Evolutionary conservation across 2,888 invertebrate genomes (phyloP).

Genomic region (Timandra comae): DNA sequence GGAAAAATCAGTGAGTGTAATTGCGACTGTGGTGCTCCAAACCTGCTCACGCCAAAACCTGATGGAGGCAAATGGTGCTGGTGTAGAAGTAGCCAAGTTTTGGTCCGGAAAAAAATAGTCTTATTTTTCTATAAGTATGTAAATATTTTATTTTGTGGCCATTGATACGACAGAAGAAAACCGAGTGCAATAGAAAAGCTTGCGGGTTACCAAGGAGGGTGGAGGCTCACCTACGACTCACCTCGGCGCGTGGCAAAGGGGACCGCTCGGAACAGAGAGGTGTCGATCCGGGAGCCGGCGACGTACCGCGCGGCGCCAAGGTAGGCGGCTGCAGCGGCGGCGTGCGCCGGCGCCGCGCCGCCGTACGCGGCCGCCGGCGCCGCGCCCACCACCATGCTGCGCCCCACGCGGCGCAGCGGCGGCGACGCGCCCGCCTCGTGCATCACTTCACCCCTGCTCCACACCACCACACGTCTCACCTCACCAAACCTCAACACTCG

Average conservation of each 20-base stretch:
- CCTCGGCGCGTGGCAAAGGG: slow-evolving; percentile 54
- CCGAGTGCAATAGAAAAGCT: too few relatives aligned
- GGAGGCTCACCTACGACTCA: slow-evolving; percentile 16
- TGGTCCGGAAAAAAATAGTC: too few relatives aligned
- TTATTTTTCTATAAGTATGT: too few relatives aligned
- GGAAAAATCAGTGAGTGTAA: too few relatives aligned
- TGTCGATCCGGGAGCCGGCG: slow-evolving; percentile 78
- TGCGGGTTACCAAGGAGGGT: neutral
- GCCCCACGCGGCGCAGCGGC: slow-evolving; percentile 29
- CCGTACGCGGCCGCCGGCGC: slow-evolving; percentile 16
- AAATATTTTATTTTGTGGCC: too few relatives aligned
- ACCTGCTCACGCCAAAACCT: too few relatives aligned
- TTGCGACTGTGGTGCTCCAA: too few relatives aligned
- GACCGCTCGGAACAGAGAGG: slow-evolving; percentile 61
- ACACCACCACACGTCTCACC: too few relatives aligned
- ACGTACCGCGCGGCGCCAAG: slow-evolving; percentile 87
- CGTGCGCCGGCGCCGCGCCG: slow-evolving; percentile 14
- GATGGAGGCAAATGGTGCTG: too few relatives aligned
- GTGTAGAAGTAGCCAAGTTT: too few relatives aligned
- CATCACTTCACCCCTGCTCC: slow-evolving; percentile 52
- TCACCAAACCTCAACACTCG: too few relatives aligned
- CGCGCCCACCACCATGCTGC: slow-evolving; percentile 21
- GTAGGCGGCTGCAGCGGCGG: slow-evolving; percentile 86
- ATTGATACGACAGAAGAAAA: too few relatives aligned
- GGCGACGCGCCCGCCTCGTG: slow-evolving; percentile 33